Conservation (phyloP, 2,113 vertebrate species). For the Equus quagga region DNA sequence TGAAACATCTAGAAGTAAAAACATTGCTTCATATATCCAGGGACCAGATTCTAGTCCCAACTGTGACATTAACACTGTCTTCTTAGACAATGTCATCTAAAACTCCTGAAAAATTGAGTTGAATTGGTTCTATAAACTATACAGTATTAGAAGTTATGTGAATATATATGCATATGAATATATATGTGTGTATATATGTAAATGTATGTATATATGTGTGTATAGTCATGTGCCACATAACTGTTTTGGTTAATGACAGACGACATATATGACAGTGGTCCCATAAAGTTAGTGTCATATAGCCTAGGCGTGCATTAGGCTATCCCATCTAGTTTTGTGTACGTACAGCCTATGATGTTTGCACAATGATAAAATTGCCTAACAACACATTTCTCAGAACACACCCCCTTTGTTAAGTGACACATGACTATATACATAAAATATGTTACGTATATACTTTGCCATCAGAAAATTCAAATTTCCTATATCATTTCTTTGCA, state of each 20-base stretch:
- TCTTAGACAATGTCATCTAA: neutral
- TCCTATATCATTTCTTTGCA: neutral
- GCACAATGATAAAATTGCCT: no score
- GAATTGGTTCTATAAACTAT: neutral
- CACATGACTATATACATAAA: neutral
- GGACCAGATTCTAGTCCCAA: neutral
- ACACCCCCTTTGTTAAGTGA: no score
- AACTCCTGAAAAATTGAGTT: conserved; percentile 5
- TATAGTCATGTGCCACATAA: neutral
- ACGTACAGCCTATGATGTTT: no score
- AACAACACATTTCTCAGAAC: no score
- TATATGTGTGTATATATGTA: neutral
- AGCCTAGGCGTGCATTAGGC: no score
- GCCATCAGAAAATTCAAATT: neutral
- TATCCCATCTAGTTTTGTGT: no score
- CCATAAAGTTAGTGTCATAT: no score
- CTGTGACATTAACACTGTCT: neutral
- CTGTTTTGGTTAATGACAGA: no score
- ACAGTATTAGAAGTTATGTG: neutral
- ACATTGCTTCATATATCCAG: neutral
- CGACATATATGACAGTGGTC: no score
- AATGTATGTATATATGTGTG: neutral
- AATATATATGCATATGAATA: neutral
- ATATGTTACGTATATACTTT: neutral
- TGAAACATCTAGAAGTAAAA: conserved; percentile 14